Conservation (phyloP, 2,113 vertebrate genomes). For the Poeciliopsis retropinna region DNA sequence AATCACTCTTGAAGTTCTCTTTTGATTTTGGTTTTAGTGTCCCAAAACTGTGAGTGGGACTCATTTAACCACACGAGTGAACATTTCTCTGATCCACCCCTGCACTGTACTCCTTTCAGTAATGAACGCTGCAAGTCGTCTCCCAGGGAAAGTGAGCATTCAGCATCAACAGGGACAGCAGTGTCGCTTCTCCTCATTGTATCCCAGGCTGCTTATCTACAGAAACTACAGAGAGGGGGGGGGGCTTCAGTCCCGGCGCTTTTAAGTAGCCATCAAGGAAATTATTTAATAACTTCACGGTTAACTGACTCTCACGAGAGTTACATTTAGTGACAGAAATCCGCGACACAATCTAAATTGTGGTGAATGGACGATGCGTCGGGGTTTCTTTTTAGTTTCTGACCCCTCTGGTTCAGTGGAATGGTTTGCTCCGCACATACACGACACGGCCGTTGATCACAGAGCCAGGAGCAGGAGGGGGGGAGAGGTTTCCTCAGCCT, state of each 20-base stretch:
- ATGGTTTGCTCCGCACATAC: slow-evolving; percentile 78
- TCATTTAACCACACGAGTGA: background rate
- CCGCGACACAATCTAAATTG: accelerated
- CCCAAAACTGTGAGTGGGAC: background rate
- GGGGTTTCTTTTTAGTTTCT: background rate
- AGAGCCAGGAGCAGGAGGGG: slow-evolving; percentile 56
- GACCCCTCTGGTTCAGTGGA: slow-evolving; percentile 54
- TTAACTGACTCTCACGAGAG: accelerated
- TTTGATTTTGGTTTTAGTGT: background rate
- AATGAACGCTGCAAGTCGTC: slow-evolving; percentile 31
- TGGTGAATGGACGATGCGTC: background rate
- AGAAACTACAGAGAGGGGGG: slow-evolving; percentile 31
- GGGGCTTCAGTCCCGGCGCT: background rate
- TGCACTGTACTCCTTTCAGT: slow-evolving; percentile 6
- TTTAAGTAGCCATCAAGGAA: background rate
- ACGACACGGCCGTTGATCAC: slow-evolving; percentile 77
- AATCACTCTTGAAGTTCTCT: background rate
- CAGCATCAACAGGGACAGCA: slow-evolving; percentile 71
- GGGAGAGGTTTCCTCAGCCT: slow-evolving; percentile 64
- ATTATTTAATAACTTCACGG: accelerated
- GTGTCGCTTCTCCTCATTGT: slow-evolving; percentile 71
- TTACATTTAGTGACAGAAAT: background rate
- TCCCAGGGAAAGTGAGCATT: slow-evolving; percentile 63
- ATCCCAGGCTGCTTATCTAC: slow-evolving; percentile 62
- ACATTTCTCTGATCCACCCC: background rate